Conservation (phyloP, 2,797 vertebrate species). For the Vespertilio murinus region DNA sequence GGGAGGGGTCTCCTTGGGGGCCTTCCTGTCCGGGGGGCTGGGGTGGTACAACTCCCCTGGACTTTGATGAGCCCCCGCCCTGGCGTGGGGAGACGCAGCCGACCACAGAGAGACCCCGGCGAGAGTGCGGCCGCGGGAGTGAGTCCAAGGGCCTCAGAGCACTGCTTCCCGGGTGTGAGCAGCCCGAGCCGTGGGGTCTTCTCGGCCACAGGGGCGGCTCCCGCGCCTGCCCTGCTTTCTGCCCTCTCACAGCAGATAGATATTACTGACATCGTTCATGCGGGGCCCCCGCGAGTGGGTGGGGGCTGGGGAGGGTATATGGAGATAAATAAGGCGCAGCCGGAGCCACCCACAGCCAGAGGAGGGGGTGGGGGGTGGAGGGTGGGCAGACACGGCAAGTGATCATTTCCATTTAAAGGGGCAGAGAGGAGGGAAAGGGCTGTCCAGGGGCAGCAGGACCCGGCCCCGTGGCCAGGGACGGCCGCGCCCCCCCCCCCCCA, state of each 20-base stretch:
- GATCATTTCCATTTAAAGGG: background rate
- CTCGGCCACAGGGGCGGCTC: background rate
- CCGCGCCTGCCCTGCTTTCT: background rate
- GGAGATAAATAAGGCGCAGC: background rate
- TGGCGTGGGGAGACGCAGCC: background rate
- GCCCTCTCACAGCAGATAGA: background rate
- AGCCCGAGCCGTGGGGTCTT: background rate
- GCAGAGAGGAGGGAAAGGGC: background rate
- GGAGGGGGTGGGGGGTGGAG: background rate
- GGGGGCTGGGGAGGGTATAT: background rate
- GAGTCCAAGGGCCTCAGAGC: background rate
- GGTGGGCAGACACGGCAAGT: background rate
- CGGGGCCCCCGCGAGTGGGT: background rate
- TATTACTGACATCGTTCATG: background rate
- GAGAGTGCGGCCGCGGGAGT: background rate
- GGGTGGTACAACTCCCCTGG: background rate
- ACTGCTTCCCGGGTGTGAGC: background rate
- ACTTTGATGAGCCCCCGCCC: background rate
- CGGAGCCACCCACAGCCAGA: background rate
- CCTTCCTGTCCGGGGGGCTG: background rate
- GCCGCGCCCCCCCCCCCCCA: background rate
- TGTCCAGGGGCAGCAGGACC: background rate
- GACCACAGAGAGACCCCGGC: background rate
- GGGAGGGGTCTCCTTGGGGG: background rate
- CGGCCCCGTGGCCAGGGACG: background rate